phyloP scores from a whole-genome alignment of 2,888 invertebrate species.

The Ichneumon xanthorius region DNA sequence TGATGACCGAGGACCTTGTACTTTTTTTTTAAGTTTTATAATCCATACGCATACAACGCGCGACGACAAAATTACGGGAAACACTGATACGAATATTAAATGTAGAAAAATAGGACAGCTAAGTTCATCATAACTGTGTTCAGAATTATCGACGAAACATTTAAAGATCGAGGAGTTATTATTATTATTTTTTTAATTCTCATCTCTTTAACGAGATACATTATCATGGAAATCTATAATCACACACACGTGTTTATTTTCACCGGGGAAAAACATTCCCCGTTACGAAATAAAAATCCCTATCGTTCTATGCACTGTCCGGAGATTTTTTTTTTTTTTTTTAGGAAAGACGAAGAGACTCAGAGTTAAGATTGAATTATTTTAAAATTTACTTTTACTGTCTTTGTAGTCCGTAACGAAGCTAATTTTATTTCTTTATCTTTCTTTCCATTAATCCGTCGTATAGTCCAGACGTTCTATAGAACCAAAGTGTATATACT shows the following conservation, averaged over 20 bases:
- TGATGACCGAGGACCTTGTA: conserved; percentile 46
- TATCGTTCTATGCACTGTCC: conserved; percentile 27
- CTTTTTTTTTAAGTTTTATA: conserved; percentile 6
- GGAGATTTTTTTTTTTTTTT: conserved; percentile 24
- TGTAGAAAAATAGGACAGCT: conserved; percentile 82
- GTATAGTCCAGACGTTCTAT: conserved; percentile 20
- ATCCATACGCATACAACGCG: conserved; percentile 55
- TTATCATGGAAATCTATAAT: conserved; percentile 23
- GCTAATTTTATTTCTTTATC: not conserved
- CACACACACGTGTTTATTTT: conserved; percentile 33
- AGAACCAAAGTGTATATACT: not conserved
- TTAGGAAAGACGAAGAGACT: conserved; percentile 21
- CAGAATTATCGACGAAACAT: conserved; percentile 59
- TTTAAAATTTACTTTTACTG: conserved; percentile 27
- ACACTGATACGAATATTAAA: conserved; percentile 75
- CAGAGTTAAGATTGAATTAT: conserved; percentile 52
- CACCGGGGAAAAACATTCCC: not conserved
- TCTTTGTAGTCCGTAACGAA: not conserved
- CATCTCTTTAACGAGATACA: conserved; percentile 44
- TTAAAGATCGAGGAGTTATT: conserved; percentile 53
- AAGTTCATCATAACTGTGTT: conserved; percentile 64
- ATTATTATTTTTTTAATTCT: conserved; percentile 28
- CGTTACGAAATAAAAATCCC: conserved; percentile 26
- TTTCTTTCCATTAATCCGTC: not conserved
- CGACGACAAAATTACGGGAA: conserved; percentile 48